Evolutionary conservation across 2,797 vertebrate species (phyloP), one percentile per base, ranked within the genome.

Genomic region (Novumbra hubbsi): DNA sequence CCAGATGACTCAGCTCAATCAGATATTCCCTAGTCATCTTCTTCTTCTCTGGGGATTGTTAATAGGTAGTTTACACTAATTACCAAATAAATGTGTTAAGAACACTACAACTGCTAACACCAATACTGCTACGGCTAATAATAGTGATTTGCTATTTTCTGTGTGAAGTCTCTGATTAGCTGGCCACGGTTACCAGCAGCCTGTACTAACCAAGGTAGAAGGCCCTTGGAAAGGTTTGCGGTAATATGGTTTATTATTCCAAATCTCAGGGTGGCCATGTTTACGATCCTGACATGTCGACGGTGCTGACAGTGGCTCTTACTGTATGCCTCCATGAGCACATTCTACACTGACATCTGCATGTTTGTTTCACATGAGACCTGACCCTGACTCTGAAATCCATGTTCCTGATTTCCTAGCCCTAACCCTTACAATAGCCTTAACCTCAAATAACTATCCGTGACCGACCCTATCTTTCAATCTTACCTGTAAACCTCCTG

Each of bases 271-370:
- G 12, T 21, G 45, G 63, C 48, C 57, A 73, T 81, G 84, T 86
- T 87, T 81, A 80, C 81, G 71, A 34, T 75, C 30, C n/a, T 71
- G 73, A 50, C 60, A 52, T 76, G 14, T 45, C 41, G 11, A 86
- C 85, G 85, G 82, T 83, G 83, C 80, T 87, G 89, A 88, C 81
- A 86, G 88, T 67, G 75, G 80, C 75, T 83, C 76, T 45, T 45
- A 45, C 11, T 45, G 12, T 14, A 74, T 65, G 74, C 72, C 80
- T 72, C 68, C 87, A 80, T 77, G 80, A 84, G 84, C 50, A 5
- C n/a, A n/a, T n/a, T 55, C 16, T 55, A 64, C 78, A 79, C 77
- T 80, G 24, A 50, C 41, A 32, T 11, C 4, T 17, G 24, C 8
- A 38, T 7, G 34, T 38, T 38, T 45, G 12, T 1, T 45, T 45